Percentiles rank a stretch among this genome's conserved stretches.
Conservation (phyloP, 2,113 vertebrate species). For the Haplochromis vanheusdeni region DNA sequence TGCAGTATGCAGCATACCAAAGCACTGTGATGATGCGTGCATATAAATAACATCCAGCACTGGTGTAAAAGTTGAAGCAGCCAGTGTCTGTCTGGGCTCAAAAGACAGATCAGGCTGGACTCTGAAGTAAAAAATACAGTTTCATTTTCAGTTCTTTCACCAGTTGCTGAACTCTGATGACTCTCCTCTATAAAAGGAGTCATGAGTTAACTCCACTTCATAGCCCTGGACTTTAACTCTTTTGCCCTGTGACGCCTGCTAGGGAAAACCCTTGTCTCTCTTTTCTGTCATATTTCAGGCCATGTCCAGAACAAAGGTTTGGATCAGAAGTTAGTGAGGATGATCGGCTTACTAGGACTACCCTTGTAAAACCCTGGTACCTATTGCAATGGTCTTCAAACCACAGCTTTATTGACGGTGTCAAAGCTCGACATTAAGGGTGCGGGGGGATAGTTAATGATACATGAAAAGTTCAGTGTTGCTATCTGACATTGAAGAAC, state of each 20-base stretch:
- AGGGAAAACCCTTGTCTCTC: background rate
- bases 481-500: background rate
- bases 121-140: background rate
- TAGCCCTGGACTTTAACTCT: background rate
- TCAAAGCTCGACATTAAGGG: background rate
- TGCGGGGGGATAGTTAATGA: background rate
- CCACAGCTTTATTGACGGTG: background rate
- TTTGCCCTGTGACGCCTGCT: background rate
- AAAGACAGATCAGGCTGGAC: background rate
- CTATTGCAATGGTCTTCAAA: background rate
- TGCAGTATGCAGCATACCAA: background rate
- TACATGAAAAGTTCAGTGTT: background rate
- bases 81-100: background rate
- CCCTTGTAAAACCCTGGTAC: background rate
- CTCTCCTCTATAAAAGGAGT: background rate
- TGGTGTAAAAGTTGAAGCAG: background rate
- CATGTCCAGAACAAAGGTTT: background rate
- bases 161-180: background rate
- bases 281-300: background rate
- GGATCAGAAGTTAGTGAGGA: background rate
- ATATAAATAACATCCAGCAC: background rate
- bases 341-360: background rate
- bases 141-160: background rate
- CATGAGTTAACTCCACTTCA: background rate
- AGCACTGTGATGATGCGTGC: background rate